A percentile compares a stretch with the other conserved stretches of the same genome.
These are phyloP conservation scores for Lycaena phlaeas DNA, from an alignment of 2,888 invertebrate species.

Conservation along the genomic window DNA sequence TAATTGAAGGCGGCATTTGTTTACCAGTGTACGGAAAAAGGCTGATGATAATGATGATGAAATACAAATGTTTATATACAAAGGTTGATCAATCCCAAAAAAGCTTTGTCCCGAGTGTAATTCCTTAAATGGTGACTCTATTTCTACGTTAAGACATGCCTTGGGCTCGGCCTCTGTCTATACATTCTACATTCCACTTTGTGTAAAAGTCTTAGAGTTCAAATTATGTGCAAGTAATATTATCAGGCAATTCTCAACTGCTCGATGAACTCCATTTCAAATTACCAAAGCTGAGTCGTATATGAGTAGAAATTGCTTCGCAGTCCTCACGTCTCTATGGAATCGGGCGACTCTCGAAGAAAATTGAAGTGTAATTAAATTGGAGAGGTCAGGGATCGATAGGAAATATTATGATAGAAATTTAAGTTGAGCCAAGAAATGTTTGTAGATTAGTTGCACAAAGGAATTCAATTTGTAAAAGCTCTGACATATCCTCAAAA, in stretches of 20 bases:
- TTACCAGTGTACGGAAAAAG: too few relatives aligned
- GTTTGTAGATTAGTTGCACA: too few relatives aligned
- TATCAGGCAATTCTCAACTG: constrained; percentile 13
- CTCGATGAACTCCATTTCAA: constrained; percentile 20
- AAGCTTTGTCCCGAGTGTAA: not conserved
- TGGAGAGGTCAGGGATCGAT: constrained; percentile 14
- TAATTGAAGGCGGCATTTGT: too few relatives aligned
- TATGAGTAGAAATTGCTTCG: constrained; percentile 22
- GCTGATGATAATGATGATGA: too few relatives aligned
- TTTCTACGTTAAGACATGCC: not conserved
- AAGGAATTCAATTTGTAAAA: too few relatives aligned
- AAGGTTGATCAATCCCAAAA: not conserved
- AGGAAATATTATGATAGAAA: constrained; percentile 6
- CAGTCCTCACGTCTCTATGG: constrained; percentile 20
- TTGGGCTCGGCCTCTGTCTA: not conserved
- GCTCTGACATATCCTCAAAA: too few relatives aligned
- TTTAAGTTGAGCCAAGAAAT: too few relatives aligned
- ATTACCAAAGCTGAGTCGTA: constrained; percentile 17
- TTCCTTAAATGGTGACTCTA: not conserved
- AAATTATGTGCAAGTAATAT: not conserved
- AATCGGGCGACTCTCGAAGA: constrained; percentile 17
- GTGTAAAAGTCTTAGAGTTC: not conserved
- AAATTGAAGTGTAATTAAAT: constrained; percentile 25
- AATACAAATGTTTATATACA: not conserved
- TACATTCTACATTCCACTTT: constrained; percentile 1